Base-by-base conservation (phyloP, 30 jellyfish, hydroid and myxozoan species). In the Clytia hemisphaerica region DNA sequence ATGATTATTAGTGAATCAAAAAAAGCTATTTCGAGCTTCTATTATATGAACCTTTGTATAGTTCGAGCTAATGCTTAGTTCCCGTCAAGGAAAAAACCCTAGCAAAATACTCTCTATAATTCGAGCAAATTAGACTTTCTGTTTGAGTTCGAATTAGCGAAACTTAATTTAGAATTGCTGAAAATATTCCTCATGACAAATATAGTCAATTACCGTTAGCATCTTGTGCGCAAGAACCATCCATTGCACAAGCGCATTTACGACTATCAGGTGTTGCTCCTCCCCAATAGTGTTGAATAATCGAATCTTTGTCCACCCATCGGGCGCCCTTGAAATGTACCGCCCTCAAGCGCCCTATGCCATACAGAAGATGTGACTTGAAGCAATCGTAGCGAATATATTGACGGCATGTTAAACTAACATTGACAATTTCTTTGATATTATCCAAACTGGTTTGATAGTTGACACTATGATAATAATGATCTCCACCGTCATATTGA, bases 261-360 rank as follows among this genome's bases (percentile, higher is more conserved):
- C 76, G 78, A 0, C 93, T 64, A 3, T 90, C 94, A 4, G 95
- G 93, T 28, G 79, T 38, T 7, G 99, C 93, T 12, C 95, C 99
- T 24, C 99, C 99, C 99, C 99, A 91, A 66, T 76, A 91, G 21
- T 93, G 70, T 54, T 91, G 99, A 5, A 79, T 48, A 42, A 42
- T 49, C 1, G 84, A 83, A 37, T 77, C 79, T 33, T 94, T 47
- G 12, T 95, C 82, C 0, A 48, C 75, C 99, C 99, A 91, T 35
- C 99, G 67, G 22, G 82, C 99, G 4, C 99, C 99, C 0, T 77
- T 76, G 4, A 71, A 67, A 55, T 82, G 88, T 69, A 58, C 93
- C 40, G 65, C 62, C 60, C 73, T 27, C 26, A 61, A 75, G 33
- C 93, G 48, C 22, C 88, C 72, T 51, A 79, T 24, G n/a, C 94